Base-by-base conservation (phyloP, 2,797 vertebrate genomes). In the Chaunax sp. region DNA sequence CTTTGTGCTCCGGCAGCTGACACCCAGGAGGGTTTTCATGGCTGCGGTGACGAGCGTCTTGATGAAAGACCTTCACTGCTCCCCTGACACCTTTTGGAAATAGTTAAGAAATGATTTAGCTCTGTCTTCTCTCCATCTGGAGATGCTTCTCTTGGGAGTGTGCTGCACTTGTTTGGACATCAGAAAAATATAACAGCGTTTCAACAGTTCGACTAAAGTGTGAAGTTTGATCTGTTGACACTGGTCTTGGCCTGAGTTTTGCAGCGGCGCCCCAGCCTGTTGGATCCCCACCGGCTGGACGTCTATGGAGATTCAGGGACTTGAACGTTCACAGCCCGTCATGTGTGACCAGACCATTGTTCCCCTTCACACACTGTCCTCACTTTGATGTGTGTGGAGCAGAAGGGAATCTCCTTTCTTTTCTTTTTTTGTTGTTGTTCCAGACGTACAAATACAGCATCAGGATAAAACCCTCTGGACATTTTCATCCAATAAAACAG, bases 261-360 rank as follows among this genome's bases (percentile, higher is more conserved):
- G n/a, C n/a, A n/a, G n/a, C n/a, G n/a, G 11, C 3, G 58, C 45
- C 65, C 65, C 67, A 37, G 73, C 49, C 69, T 44, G 26, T 37
- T 59, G 69, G 75, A 67, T 66, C 78, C 73, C 78, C 56, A 45
- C 65, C 28, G 50, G 57, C 70, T 52, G 60, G 38, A 49, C 8
- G 1, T 84, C 93, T 90, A 69, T 87, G 86, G 69, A 81, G 89
- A 88, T 22, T 67, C 77, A 82, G 41, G 10, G 83, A 78, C 86
- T 85, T 70, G 41, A 80, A 72, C 62, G 22, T 43, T 46, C 90
- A 88, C 82, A 89, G 90, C 85, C 91, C 92, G 87, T 89, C 90
- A 92, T 92, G 93, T 92, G 91, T 93, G 93, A 94, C 89, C 67
- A 83, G 33, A 2, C 75, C 90, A 93, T 95, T 96, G 94, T 95